A percentile compares a stretch with the other conserved stretches of the same genome.
These are phyloP conservation scores for Turritopsis rubra DNA, from an alignment of 30 jellyfish, hydroid and myxozoan species.

Conservation along the genomic window DNA sequence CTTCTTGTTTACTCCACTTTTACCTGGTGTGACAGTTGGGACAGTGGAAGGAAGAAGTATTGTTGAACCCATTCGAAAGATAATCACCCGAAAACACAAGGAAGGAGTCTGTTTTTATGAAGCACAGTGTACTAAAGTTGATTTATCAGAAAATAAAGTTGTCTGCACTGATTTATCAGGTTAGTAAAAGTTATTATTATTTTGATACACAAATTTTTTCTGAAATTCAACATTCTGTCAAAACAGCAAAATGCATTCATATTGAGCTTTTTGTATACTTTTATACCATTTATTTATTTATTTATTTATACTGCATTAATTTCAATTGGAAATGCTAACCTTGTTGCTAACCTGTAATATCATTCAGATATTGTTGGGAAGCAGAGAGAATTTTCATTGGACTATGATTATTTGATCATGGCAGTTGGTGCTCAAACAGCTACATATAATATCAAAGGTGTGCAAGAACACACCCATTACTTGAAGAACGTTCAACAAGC, in stretches of 20 bases:
- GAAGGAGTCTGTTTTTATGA: constrained; percentile 56
- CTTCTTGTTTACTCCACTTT: constrained; percentile 86
- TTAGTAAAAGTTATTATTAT: not conserved
- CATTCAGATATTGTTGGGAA: constrained; percentile 37
- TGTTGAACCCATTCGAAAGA: constrained; percentile 88
- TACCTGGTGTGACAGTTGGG: constrained; percentile 97
- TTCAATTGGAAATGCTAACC: not conserved
- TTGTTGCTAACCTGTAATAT: not conserved
- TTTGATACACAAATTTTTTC: not conserved
- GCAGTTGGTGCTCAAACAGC: constrained; percentile 91
- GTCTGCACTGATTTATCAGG: constrained; percentile 70
- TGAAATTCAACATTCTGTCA: too few relatives aligned
- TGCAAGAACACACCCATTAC: constrained; percentile 56
- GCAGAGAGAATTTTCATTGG: constrained; percentile 21
- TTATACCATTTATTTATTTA: not conserved
- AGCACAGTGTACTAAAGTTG: constrained; percentile 85
- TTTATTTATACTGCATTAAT: not conserved
- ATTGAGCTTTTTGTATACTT: too few relatives aligned
- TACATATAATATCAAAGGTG: constrained; percentile 58
- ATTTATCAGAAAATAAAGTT: constrained; percentile 51
- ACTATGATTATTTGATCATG: constrained; percentile 42
- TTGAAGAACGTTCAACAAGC: constrained; percentile 65
- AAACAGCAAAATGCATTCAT: too few relatives aligned
- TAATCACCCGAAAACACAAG: constrained; percentile 47
- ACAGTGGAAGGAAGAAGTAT: constrained; percentile 88